Evolutionary conservation across 2,113 vertebrate species (phyloP), one percentile per base, ranked within the genome.

Genomic region (Mohoua ochrocephala): DNA sequence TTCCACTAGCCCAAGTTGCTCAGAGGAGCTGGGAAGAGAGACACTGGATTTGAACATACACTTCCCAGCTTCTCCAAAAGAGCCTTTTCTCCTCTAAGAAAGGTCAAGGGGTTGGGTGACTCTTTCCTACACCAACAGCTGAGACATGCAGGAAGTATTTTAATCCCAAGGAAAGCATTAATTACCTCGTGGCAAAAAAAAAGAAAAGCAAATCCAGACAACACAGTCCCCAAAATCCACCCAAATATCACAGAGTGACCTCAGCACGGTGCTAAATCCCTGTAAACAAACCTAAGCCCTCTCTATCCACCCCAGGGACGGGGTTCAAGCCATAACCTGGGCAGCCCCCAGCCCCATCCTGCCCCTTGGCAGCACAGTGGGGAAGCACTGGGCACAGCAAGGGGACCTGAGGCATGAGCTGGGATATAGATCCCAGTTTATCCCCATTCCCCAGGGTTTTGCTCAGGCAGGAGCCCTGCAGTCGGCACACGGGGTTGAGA

Each of bases 401-500:
- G 33, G 18, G 28, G 18, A 50, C 13, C 37, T 1, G 4, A 94
- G 74, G 22, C 10, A 26, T 0, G 7, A 22, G 6, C 60, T 47
- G n/a, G 22, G 60, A 15, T 1, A 9, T 0, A 20, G 1, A 73
- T 31, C 21, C 69, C 45, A 10, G 10, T 42, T 56, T 14, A 13
- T 17, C 45, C 52, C 41, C 37, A 3, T 23, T 42, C 24, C n/a
- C 59, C 45, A 24, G 30, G 15, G 23, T 3, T 52, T 39, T 10
- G 1, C 45, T 69, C 41, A 19, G 64, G 3, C 9, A 17, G 31
- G 26, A 90, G 37, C 61, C 22, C 41, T 21, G 37, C 24, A 35
- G 45, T 4, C 64, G 68, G 47, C 22, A n/a, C n/a, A 0, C 0
- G 3, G 56, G 11, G 50, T 8, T 39, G 39, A 13, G 24, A 10